These are phyloP conservation scores for Crypturellus tataupa DNA, from an alignment of 2,797 vertebrate genomes.

Conservation along the genomic window DNA sequence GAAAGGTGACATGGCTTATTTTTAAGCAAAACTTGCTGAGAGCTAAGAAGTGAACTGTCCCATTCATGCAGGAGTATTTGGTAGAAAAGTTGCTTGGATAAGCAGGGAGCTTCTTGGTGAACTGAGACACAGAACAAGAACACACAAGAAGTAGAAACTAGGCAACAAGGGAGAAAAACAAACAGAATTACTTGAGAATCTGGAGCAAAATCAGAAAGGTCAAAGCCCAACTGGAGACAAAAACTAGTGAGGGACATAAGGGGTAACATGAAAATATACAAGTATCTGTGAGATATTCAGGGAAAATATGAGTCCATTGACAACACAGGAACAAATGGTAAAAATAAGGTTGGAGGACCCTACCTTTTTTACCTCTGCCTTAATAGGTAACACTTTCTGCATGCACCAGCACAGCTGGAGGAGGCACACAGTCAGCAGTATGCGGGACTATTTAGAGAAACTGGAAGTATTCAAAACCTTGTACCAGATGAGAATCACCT, in stretches of 20 bases:
- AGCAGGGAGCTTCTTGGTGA: conserved; percentile 25
- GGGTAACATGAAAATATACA: background rate
- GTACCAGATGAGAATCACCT: background rate
- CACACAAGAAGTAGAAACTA: conserved; percentile 36
- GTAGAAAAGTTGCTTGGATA: background rate
- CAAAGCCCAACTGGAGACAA: conserved; percentile 1
- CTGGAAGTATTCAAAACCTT: background rate
- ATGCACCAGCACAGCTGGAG: background rate
- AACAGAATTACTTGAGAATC: conserved; percentile 26
- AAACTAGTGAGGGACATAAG: conserved; percentile 1
- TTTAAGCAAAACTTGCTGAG: background rate
- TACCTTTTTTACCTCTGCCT: background rate
- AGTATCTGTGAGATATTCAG: background rate
- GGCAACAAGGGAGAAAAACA: conserved; percentile 6
- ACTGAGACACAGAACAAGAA: conserved; percentile 14
- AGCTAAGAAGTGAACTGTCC: background rate
- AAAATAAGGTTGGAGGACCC: conserved; percentile 26
- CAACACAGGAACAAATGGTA: conserved; percentile 31
- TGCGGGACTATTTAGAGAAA: background rate
- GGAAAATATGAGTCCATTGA: conserved; percentile 1
- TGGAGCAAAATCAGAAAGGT: conserved; percentile 45
- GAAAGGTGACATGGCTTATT: background rate
- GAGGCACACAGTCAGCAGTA: rapidly evolving
- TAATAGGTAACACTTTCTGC: background rate
- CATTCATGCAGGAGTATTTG: conserved; percentile 21